Base-by-base conservation (phyloP, 1,140 invertebrate genomes). In the Cepaea nemoralis region DNA sequence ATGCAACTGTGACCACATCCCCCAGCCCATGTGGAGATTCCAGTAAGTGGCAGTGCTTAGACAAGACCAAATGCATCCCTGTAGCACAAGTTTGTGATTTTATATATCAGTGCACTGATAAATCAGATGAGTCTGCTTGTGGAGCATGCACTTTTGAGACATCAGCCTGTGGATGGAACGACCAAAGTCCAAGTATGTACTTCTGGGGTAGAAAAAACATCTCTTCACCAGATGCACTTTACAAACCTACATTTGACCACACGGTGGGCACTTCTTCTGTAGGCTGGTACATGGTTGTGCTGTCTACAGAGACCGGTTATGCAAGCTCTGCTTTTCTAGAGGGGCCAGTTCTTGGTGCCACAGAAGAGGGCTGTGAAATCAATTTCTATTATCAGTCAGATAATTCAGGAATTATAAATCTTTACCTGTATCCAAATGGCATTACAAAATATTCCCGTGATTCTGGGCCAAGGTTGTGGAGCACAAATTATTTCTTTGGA, bases 281-380 rank as follows among this genome's bases (percentile, higher is more conserved):
- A 40, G 89, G 88, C 69, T 86, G 82, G 33, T 91, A 88, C 80
- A 87, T 91, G 83, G 87, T 86, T 80, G 84, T 90, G n/a, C 85
- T 22, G 80, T 74, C 85, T 12, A 87, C 83, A 48, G 87, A 87
- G 35, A 81, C 83, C 31, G 86, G 85, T 16, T 82, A 85, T 45
- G 84, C 83, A 81, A 85, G 86, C 45, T 78, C 70, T 75, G 87
- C 89, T 24, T 71, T 85, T 0, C 59, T 87, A 45, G 55, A 80
- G 50, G 85, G 85, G 27, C 85, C 85, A 24, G 59, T 76, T 8
- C 78, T 73, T 50, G 83, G 84, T 14, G 66, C 74, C 35, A 74
- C 82, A 14, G 77, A 69, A 48, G 75, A 81, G 22, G 48, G 66
- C 22, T 86, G 85, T 79, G 73, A 83, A 82, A 79, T 84, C 22